Evolutionary conservation across 2,113 vertebrate species (phyloP).

Genomic region (Lichenostomus cassidix): DNA sequence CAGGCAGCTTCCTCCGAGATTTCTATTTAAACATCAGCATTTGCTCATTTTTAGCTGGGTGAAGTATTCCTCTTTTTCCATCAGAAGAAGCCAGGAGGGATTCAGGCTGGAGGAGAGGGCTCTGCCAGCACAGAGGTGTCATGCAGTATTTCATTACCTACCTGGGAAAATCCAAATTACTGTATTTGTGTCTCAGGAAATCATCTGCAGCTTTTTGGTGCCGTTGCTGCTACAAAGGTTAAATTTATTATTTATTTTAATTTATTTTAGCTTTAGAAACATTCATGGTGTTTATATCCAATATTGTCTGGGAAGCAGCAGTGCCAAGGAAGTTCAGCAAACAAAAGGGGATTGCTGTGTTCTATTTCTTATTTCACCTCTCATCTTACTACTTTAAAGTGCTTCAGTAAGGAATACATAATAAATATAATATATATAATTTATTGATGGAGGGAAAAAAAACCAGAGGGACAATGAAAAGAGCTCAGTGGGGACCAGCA

Average conservation of each 20-base stretch:
- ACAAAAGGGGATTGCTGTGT: background rate
- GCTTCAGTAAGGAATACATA: background rate
- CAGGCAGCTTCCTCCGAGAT: background rate
- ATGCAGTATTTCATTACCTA: background rate
- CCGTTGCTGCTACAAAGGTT: accelerated
- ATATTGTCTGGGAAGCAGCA: background rate
- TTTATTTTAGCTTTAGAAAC: background rate
- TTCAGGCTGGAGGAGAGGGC: background rate
- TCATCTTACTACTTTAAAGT: background rate
- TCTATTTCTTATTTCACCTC: background rate
- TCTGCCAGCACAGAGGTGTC: background rate
- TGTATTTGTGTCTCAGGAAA: background rate
- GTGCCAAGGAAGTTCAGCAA: background rate
- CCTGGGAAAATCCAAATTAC: background rate
- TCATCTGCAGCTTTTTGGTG: background rate
- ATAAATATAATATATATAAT: background rate
- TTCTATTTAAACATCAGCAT: constrained; percentile 8
- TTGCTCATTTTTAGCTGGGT: background rate
- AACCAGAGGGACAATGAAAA: background rate
- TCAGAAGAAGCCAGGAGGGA: background rate
- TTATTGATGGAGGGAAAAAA: background rate
- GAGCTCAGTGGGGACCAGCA: background rate
- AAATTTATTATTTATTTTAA: background rate
- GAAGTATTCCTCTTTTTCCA: background rate
- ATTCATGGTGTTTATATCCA: background rate